Evolutionary conservation across 2,797 vertebrate genomes (phyloP), one percentile per base, ranked within the genome.

Genomic region (Anableps anableps): DNA sequence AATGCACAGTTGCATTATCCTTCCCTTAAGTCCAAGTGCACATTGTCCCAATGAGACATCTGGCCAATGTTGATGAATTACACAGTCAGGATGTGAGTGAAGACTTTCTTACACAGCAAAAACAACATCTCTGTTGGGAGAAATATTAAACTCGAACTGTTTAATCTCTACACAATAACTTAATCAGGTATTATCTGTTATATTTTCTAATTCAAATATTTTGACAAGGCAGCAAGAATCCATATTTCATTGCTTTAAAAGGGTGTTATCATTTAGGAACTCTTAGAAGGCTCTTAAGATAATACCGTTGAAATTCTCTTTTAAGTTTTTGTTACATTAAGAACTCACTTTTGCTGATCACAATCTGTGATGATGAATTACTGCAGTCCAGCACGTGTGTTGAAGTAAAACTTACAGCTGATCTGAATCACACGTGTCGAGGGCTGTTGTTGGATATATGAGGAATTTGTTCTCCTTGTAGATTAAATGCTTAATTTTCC

Each of bases 311-410:
- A 79, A 84, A 86, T 74, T 66, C 47, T 19, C 51, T 21, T 78
- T 60, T 50, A 34, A 88, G 66, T 75, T 75, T 7, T 21, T 77
- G 77, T 77, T 87, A 58, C 86, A 74, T 70, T 62, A 70, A 88
- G 77, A 58, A 72, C 60, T 81, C 85, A 79, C 66, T 77, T 85
- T 80, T 64, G 80, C 77, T 58, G 79, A 90, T 91, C 71, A 53
- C 76, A 88, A 84, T 85, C 83, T 85, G 83, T 23, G 82, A 60
- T 88, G 88, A 90, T 86, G 51, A 83, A 93, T 88, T 74, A 72
- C 81, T n/a, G 72, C 55, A 34, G 81, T 47, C 43, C 55, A n/a
- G n/a, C 53, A 13, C 53, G 26, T 55, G 51, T 55, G n/a, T n/a
- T n/a, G n/a, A n/a, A n/a, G n/a, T n/a, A n/a, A n/a, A n/a, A n/a